A percentile compares a stretch with the other conserved stretches of the same genome.
Evolutionary conservation across 2,113 vertebrate species (phyloP).

Genomic region (Mungos mungo): DNA sequence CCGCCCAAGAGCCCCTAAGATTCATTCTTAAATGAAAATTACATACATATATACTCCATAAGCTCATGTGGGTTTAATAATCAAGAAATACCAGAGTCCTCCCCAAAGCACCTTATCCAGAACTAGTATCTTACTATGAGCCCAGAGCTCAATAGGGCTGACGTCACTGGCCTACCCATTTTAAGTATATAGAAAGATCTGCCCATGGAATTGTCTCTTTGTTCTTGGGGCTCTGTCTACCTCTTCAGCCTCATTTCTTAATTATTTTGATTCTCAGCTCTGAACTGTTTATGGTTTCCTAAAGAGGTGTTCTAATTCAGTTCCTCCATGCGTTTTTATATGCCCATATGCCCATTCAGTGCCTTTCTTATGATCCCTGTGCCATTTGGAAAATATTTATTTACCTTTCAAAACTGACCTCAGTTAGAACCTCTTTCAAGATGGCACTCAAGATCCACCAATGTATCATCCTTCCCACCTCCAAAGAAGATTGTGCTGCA

Average conservation of each 20-base stretch:
- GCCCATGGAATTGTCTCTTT: background rate
- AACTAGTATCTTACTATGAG: background rate
- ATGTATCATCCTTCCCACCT: background rate
- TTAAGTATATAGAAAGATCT: background rate
- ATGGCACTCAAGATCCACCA: background rate
- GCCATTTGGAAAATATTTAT: background rate
- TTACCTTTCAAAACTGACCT: background rate
- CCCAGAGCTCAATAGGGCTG: background rate
- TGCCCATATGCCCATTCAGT: background rate
- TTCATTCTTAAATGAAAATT: background rate
- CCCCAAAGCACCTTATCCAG: background rate
- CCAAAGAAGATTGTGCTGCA: background rate
- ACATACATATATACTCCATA: background rate
- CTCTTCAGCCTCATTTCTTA: background rate
- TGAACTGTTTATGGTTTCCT: background rate
- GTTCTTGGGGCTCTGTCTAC: background rate
- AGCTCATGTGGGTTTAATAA: background rate
- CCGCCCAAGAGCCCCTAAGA: background rate
- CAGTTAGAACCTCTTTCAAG: background rate
- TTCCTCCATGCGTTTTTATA: background rate
- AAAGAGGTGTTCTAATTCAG: background rate
- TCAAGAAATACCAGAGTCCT: background rate
- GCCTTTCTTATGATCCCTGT: accelerated
- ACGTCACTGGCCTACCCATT: background rate
- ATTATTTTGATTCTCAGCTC: background rate